These are phyloP conservation scores for Ypsolopha scabrella DNA, from an alignment of 2,888 invertebrate species.

Conservation along the genomic window DNA sequence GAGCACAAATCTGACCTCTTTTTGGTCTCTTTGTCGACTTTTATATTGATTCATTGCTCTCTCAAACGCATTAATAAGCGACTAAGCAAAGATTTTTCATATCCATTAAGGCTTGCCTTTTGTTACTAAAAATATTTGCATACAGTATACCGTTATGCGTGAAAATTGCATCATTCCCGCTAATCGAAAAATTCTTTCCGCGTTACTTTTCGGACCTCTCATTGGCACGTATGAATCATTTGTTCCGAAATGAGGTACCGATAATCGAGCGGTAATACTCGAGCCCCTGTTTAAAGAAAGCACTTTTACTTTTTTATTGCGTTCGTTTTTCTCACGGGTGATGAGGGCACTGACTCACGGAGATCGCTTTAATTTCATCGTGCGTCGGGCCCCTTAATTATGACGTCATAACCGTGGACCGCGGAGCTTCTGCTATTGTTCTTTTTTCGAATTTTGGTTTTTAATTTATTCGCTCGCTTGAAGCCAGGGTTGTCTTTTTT, in stretches of 20 bases:
- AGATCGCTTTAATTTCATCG: conserved; percentile 31
- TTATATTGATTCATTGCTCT: conserved; percentile 6
- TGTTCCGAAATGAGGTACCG: conserved; percentile 40
- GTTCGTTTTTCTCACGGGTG: conserved; percentile 46
- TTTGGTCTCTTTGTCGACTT: conserved; percentile 3
- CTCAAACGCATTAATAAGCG: conserved; percentile 3
- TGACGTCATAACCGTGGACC: conserved; percentile 48
- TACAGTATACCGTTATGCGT: conserved; percentile 27
- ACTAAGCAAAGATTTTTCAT: background rate
- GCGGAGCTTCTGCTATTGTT: conserved; percentile 23
- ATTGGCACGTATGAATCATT: conserved; percentile 41
- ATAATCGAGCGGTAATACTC: conserved; percentile 52
- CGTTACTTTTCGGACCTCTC: background rate
- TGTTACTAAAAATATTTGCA: conserved; percentile 9
- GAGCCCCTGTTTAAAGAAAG: conserved; percentile 57
- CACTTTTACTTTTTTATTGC: conserved; percentile 62
- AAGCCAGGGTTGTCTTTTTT: conserved; percentile 11
- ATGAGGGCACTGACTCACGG: conserved; percentile 39
- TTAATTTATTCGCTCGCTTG: conserved; percentile 46
- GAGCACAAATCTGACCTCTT: conserved; percentile 7
- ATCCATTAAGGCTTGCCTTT: conserved; percentile 3
- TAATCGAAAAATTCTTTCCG: conserved; percentile 35
- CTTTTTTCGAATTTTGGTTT: conserved; percentile 34
- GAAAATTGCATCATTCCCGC: conserved; percentile 37
- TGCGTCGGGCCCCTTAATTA: conserved; percentile 47